Evolutionary conservation across 2,888 invertebrate genomes (phyloP), one percentile per base, ranked within the genome.

Genomic region (Escarpia spicata): DNA sequence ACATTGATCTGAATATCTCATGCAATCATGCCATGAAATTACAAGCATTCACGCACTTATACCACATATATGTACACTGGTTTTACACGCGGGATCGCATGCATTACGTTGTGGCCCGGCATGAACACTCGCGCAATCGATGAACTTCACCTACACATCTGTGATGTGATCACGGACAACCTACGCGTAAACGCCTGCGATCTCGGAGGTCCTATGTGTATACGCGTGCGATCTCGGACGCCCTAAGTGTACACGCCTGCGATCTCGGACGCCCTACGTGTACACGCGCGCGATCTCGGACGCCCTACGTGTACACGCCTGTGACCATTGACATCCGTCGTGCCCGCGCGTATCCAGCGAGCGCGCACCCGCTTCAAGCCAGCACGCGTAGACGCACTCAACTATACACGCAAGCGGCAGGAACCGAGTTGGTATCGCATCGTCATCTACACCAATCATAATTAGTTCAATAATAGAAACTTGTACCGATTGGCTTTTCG

Each of bases 361-460:
- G 19, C 26, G 26, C 75, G 75, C 75, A 6, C 75, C 75, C 19
- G 4, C 26, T 15, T 26, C 4, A 19, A 26, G 75, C 6, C 19
- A 75, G 75, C 75, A 75, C 75, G 75, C 75, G 75, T 26, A 15
- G 52, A 75, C 75, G 3, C 6, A 75, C 75, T 6, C 75, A 52
- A 52, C 75, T 75, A 26, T 26, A 75, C 75, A 75, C 26, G 75
- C 75, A 75, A 75, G 75, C 75, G 3, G 75, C 75, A 75, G 3
- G 75, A 75, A 75, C 26, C 75, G 75, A 19, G 26, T 6, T 26
- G 75, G 75, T 75, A 75, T 75, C 75, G 75, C 19, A 15, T 75
- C 75, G 75, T 75, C 75, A 75, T 75, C 75, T 75, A 75, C 75
- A 75, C 75, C 75, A n/a, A 75, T 75, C 75, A 75, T 75, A 75